Evolutionary conservation across 1,140 invertebrate genomes (phyloP), one percentile per base, ranked within the genome.

Genomic region (Nylanderia fulva): DNA sequence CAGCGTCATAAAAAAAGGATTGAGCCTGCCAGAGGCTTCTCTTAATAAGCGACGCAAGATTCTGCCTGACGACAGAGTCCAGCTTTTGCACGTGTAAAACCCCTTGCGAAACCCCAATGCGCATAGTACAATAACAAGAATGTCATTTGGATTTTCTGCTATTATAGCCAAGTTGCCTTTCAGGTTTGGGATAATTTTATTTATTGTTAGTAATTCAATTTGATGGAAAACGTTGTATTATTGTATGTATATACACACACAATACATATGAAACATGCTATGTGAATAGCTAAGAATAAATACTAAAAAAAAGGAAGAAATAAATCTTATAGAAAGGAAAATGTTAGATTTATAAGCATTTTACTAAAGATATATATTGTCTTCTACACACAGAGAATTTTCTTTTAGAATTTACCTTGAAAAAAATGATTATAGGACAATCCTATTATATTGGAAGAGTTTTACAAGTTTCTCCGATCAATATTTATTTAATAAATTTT

Each of bases 1-100:
- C 87, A 72, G 68, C 54, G 85, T 85, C 90, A 88, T 91, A 91
- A 92, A 91, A 45, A 91, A 92, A 90, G 76, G 86, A 92, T 89
- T 85, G 83, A 79, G 85, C 86, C 85, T 69, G 63, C 60, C 84
- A 77, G 72, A 68, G 84, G 88, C 85, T 54, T 64, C 75, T 85
- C 86, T 91, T 92, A 91, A 91, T 92, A 92, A 91, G 88, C 85
- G 45, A 86, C 52, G n/a, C 52, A 36, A 58, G 7, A 24, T 45
- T 82, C 61, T n/a, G 76, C 63, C 8, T 54, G 61, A 68, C 45
- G 75, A 80, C 18, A 42, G 36, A 36, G 13, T 58, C 39, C 21
- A 29, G 27, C 29, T n/a, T n/a, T n/a, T n/a, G n/a, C n/a, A n/a
- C n/a, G n/a, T n/a, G n/a, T n/a, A n/a, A n/a, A n/a, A n/a, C n/a